These are phyloP conservation scores for Serripes groenlandicus DNA, from an alignment of 2,888 invertebrate species.

Conservation along the genomic window DNA sequence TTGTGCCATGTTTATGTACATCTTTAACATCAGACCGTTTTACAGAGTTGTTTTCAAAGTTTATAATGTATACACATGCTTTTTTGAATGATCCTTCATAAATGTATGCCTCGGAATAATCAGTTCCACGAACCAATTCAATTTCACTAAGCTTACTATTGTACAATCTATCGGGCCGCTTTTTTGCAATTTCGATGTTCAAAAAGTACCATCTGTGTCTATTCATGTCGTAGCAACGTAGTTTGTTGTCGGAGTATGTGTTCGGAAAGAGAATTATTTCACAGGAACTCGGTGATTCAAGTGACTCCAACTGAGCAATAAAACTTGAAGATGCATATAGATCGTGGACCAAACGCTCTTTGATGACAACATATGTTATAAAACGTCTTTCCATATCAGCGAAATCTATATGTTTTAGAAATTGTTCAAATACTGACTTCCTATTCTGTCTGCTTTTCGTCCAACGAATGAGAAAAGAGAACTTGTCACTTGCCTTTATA, in stretches of 20 bases:
- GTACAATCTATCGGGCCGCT: neutral
- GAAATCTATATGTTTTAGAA: conserved; percentile 20
- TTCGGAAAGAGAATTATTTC: neutral
- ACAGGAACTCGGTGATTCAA: neutral
- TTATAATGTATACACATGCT: neutral
- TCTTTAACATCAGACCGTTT: neutral
- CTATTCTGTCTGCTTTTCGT: neutral
- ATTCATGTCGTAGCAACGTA: conserved; percentile 9
- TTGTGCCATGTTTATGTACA: too few species aligned
- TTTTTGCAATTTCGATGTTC: neutral
- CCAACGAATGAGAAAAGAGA: conserved; percentile 29
- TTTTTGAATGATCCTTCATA: too few species aligned
- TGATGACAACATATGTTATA: conserved; percentile 2
- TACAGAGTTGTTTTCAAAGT: neutral
- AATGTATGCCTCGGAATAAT: neutral
- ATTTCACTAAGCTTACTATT: neutral
- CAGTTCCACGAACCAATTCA: neutral
- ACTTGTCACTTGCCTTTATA: conserved; percentile 12
- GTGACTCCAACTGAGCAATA: neutral
- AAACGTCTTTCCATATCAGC: neutral
- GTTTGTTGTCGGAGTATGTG: neutral
- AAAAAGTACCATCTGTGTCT: conserved; percentile 2
- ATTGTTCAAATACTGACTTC: neutral
- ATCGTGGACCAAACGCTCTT: neutral
- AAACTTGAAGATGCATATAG: neutral